Base-by-base conservation (phyloP, 2,888 invertebrate genomes). In the Molorchus minor region DNA sequence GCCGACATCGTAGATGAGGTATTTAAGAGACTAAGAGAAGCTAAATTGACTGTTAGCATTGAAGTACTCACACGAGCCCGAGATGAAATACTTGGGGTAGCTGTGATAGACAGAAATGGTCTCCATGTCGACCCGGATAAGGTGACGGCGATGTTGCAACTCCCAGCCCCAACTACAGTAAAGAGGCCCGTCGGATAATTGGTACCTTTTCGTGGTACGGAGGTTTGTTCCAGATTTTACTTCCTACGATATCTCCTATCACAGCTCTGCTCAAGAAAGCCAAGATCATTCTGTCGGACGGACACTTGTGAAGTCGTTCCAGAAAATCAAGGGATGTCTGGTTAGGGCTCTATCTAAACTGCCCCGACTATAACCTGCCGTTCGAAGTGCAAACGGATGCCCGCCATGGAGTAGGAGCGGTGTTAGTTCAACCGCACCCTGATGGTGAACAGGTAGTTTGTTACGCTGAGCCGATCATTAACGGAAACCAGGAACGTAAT, bases 11-110 rank as follows among this genome's bases (percentile, higher is more conserved):
- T 70, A 17, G 41, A 36, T 8, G 56, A 61, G 25, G 67, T 75
- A 1, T 64, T 75, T 8, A 21, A 25, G 4, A 38, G 72, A 2
- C 53, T 74, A 7, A 4, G 58, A 7, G 55, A 64, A 12, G 71
- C 71, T 0, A 60, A 62, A 2, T 40, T 74, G 17, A 65, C 53
- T 3, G 30, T 71, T 1, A 71, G 66, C 40, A 3, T 51, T 25
- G 47, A 53, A 29, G 60, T 20, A 61, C n/a, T 61, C 56, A 43
- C 46, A 56, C 16, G 38, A 40, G 16, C 16, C 58, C 7, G 52
- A 62, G 19, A 30, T 62, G 2, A 54, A 52, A 35, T 66, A 57
- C 36, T 19, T 66, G 19, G 66, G 64, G 7, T 66, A 64, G n/a
- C n/a, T 17, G 35, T 66, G 4, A 55, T 66, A 1, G 53, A 62